These are phyloP conservation scores for Stylophora pistillata DNA, from an alignment of 64 coral and sea anemone genomes.

Conservation along the genomic window DNA sequence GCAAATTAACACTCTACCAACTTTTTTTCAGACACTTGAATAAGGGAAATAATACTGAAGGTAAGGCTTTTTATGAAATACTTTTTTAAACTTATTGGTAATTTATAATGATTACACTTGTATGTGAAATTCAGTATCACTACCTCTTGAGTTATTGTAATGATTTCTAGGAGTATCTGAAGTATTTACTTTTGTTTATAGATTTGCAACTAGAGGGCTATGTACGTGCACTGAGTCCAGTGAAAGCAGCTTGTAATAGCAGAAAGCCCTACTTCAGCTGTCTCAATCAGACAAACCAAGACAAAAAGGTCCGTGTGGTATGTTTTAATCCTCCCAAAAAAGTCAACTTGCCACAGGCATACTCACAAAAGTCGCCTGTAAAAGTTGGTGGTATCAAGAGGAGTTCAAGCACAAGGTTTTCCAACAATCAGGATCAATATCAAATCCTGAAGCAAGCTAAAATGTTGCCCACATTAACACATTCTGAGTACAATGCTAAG, in stretches of 20 bases:
- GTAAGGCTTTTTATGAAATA: too few species aligned
- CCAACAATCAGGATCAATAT: slow-evolving; percentile 28
- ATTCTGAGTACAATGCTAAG: slow-evolving; percentile 40
- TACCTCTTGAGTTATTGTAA: too few species aligned
- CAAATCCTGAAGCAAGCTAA: slow-evolving; percentile 37
- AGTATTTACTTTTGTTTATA: slow-evolving; percentile 15
- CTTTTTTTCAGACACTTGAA: too few species aligned
- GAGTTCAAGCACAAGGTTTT: slow-evolving; percentile 49
- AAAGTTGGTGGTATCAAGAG: slow-evolving; percentile 26
- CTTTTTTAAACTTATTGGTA: too few species aligned
- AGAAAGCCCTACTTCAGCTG: slow-evolving; percentile 34
- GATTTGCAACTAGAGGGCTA: slow-evolving; percentile 46
- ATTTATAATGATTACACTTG: too few species aligned
- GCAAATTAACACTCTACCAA: too few species aligned
- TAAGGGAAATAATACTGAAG: too few species aligned
- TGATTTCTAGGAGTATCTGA: too few species aligned
- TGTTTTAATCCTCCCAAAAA: slow-evolving; percentile 24
- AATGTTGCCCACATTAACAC: slow-evolving; percentile 34
- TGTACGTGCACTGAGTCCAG: slow-evolving; percentile 28
- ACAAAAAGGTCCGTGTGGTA: background rate
- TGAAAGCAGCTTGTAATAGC: slow-evolving; percentile 12
- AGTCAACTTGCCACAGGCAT: slow-evolving; percentile 32
- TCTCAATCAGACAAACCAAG: slow-evolving; percentile 10
- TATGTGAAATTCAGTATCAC: too few species aligned
- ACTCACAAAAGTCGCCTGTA: slow-evolving; percentile 29